phyloP scores from a whole-genome alignment of 1,140 invertebrate species.

The Formica selysi region DNA sequence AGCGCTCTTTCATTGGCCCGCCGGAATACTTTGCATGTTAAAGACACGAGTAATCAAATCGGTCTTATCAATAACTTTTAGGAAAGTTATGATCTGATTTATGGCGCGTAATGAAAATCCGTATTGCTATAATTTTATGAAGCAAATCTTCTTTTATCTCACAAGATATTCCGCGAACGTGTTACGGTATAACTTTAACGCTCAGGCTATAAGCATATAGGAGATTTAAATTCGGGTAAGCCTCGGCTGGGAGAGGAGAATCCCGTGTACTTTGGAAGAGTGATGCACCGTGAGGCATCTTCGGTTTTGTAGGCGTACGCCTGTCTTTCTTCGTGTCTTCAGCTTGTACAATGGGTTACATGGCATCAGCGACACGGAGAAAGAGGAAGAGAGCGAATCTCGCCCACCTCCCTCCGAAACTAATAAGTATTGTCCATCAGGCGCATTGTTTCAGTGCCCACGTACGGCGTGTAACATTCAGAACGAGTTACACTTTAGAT shows the following conservation, averaged over 20 bases:
- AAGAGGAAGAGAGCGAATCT: conserved; percentile 71
- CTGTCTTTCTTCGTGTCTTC: conserved; percentile 76
- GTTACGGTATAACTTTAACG: conserved; percentile 6
- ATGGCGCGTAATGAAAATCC: background rate
- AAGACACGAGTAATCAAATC: conserved; percentile 66
- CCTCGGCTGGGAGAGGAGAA: conserved; percentile 32
- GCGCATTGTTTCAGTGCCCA: conserved; percentile 80
- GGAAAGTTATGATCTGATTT: conserved; percentile 27
- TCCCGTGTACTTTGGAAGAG: conserved; percentile 72
- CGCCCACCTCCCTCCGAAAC: conserved; percentile 80
- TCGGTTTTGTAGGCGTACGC: conserved; percentile 78
- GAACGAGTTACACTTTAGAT: conserved; percentile 75
- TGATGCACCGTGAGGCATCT: conserved; percentile 73
- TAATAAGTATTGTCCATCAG: conserved; percentile 83
- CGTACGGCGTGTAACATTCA: conserved; percentile 72
- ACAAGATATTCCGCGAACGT: background rate
- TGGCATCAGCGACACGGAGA: conserved; percentile 62
- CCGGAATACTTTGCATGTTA: conserved; percentile 64
- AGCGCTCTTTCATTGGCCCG: conserved; percentile 65
- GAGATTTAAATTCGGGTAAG: conserved; percentile 52
- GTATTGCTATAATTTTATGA: background rate
- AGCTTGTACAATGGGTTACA: conserved; percentile 78
- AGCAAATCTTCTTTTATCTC: background rate
- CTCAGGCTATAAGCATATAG: background rate
- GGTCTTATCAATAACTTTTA: conserved; percentile 63